phyloP scores from a whole-genome alignment of 2,113 vertebrate genomes.

The Perccottus glenii region DNA sequence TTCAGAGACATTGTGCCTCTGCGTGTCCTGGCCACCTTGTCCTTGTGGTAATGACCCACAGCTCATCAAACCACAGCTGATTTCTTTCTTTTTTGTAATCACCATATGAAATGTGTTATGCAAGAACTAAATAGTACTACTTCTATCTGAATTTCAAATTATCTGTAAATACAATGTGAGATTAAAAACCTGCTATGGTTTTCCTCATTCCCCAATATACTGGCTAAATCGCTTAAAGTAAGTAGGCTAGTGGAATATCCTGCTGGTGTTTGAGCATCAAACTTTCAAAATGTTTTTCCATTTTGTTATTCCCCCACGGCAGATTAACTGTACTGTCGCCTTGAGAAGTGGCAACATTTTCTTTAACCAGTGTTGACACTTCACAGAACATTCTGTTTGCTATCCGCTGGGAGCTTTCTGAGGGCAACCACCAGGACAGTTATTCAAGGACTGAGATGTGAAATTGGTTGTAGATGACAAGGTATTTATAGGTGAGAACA shows the following conservation, averaged over 20 bases:
- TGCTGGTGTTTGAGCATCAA: not conserved
- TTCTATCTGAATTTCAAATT: too few species aligned
- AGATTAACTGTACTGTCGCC: not conserved
- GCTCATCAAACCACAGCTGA: too few species aligned
- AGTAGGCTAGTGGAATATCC: not conserved
- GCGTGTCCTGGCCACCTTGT: too few species aligned
- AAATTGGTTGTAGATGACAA: conserved; percentile 39
- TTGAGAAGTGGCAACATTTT: conserved; percentile 14
- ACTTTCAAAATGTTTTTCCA: conserved; percentile 15
- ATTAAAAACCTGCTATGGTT: too few species aligned
- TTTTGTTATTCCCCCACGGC: not conserved
- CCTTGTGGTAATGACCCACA: too few species aligned
- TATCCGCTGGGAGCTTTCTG: conserved; percentile 30
- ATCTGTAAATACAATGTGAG: too few species aligned
- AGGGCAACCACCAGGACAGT: conserved; percentile 17
- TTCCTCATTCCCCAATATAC: too few species aligned
- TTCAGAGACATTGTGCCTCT: too few species aligned
- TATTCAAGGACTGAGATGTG: conserved; percentile 31
- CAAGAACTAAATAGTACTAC: too few species aligned
- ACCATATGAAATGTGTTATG: too few species aligned
- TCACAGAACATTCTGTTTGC: conserved; percentile 14
- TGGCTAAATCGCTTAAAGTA: too few species aligned
- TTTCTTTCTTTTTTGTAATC: too few species aligned
- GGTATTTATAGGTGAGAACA: conserved; percentile 52
- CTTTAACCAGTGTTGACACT: conserved; percentile 11